These are phyloP conservation scores for Eurois occulta DNA, from an alignment of 2,888 invertebrate genomes.

Conservation along the genomic window DNA sequence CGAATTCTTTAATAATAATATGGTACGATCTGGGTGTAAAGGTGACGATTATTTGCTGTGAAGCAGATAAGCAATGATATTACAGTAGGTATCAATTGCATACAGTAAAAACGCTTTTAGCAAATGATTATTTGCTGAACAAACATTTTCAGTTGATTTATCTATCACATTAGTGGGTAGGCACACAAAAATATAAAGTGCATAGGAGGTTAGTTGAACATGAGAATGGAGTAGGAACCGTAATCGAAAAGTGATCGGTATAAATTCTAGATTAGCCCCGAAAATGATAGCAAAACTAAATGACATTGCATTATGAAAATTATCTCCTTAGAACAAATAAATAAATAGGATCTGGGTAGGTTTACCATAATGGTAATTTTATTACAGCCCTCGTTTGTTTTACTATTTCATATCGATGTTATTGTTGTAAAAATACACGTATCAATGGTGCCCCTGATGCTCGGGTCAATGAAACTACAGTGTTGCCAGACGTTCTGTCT, in stretches of 20 bases:
- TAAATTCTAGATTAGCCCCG: neutral
- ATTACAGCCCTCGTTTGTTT: neutral
- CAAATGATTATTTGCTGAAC: constrained; percentile 12
- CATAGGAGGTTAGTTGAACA: neutral
- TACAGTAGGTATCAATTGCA: constrained; percentile 14
- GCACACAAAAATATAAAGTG: constrained; percentile 1
- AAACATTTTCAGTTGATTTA: constrained; percentile 6
- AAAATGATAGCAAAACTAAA: neutral
- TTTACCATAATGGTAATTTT: neutral
- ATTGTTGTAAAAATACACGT: neutral
- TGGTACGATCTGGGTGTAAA: constrained; percentile 23
- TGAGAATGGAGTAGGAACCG: neutral
- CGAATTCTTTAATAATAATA: neutral
- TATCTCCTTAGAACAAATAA: neutral
- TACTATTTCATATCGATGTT: neutral
- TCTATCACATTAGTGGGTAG: neutral
- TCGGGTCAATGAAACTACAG: constrained; percentile 5
- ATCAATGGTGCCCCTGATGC: constrained; percentile 17
- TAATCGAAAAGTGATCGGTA: neutral
- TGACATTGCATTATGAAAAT: neutral
- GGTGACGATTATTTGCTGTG: constrained; percentile 12
- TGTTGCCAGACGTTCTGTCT: constrained; percentile 30
- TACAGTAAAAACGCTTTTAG: constrained; percentile 38
- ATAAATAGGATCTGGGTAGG: neutral
- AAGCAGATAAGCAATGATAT: constrained; percentile 23